phyloP scores from a whole-genome alignment of 2,888 invertebrate genomes.

The Plebejus argus region DNA sequence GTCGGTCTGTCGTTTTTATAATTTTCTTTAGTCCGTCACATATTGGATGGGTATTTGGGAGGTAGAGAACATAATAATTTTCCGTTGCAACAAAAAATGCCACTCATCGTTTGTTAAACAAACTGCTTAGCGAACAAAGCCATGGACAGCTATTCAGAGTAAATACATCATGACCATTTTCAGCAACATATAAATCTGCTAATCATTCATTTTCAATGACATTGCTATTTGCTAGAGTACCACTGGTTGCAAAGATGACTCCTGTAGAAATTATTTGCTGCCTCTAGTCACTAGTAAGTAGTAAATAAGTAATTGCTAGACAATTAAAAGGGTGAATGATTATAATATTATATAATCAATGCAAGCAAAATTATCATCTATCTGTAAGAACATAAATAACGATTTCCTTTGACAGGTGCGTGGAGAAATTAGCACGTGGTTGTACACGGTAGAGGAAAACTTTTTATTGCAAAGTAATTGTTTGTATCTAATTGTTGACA shows the following conservation, averaged over 20 bases:
- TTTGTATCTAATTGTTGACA: neutral
- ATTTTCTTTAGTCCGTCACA: no score
- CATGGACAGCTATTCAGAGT: no score
- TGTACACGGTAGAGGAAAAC: conserved; percentile 12
- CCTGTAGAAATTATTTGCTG: neutral
- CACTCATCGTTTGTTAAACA: neutral
- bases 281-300: neutral
- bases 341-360: neutral
- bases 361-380: neutral
- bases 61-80: no score
- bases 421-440: neutral
- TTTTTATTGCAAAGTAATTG: neutral
- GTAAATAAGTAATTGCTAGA: neutral
- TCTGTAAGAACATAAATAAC: neutral
- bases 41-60: no score
- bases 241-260: neutral
- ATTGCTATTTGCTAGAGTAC: neutral
- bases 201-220: neutral
- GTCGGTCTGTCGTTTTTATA: no score
- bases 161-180: neutral
- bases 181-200: neutral
- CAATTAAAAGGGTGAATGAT: conserved; percentile 1
- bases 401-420: neutral
- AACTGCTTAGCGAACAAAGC: no score
- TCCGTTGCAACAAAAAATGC: no score